A percentile compares a stretch with the other conserved stretches of the same genome.
phyloP scores from a whole-genome alignment of 1,140 invertebrate species.

The Drusus annulatus region DNA sequence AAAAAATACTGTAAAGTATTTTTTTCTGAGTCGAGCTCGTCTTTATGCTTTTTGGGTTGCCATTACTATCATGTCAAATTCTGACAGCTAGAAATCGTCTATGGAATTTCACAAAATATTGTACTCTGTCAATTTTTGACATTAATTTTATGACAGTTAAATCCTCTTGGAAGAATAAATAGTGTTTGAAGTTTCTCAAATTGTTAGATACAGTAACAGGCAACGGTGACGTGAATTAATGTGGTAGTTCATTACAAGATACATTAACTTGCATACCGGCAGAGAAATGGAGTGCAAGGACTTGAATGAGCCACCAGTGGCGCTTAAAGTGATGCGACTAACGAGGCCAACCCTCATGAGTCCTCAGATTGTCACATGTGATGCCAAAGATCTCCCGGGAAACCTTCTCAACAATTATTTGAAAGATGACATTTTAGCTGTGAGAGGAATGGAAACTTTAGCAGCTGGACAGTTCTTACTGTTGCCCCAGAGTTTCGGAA shows the following conservation, averaged over 20 bases:
- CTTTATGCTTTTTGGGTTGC: conserved; percentile 7
- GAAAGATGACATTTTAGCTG: conserved; percentile 83
- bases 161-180: too few relatives aligned
- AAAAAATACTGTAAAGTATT: not conserved
- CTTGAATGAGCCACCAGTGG: conserved; percentile 68
- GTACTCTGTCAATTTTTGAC: not conserved
- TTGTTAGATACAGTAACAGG: not conserved
- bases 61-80: conserved; percentile 18
- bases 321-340: conserved; percentile 90
- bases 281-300: conserved; percentile 68
- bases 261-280: not conserved
- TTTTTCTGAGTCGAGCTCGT: not conserved
- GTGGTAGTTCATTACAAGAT: too few relatives aligned
- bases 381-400: conserved; percentile 87
- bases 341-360: conserved; percentile 89
- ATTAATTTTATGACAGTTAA: too few relatives aligned
- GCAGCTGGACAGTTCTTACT: conserved; percentile 91
- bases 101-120: conserved; percentile 9
- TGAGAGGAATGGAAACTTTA: conserved; percentile 85
- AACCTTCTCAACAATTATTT: conserved; percentile 84
- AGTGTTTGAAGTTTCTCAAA: not conserved
- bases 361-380: conserved; percentile 84
- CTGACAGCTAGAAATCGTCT: conserved; percentile 25
- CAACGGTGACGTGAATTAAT: too few relatives aligned
- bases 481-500: conserved; percentile 96